Percentiles rank a stretch among this genome's conserved stretches.
These are phyloP conservation scores for Athene noctua DNA, from an alignment of 2,113 vertebrate species.

Conservation along the genomic window DNA sequence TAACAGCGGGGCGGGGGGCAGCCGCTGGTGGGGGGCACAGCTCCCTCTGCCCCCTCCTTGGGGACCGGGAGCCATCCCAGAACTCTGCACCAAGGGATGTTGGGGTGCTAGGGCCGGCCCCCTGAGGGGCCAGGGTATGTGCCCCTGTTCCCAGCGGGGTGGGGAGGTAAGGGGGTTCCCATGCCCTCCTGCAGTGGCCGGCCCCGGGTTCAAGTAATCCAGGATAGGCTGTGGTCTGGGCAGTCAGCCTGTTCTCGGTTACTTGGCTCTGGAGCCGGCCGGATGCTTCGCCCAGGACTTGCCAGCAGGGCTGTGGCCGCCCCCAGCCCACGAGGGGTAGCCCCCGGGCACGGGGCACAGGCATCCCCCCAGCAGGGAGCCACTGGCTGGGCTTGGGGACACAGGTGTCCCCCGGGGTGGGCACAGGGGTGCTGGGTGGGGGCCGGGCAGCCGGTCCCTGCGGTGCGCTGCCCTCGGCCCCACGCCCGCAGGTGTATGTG, in stretches of 20 bases:
- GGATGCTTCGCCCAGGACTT: not conserved
- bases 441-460: rapidly evolving
- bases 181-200: constrained; percentile 50
- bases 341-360: rapidly evolving
- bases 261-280: constrained; percentile 90
- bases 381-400: rapidly evolving
- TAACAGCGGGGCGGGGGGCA: constrained; percentile 37
- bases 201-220: constrained; percentile 98
- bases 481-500: constrained; percentile 85
- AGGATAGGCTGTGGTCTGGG: constrained; percentile 94
- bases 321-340: rapidly evolving
- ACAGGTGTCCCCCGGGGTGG: not conserved
- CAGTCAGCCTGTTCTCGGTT: constrained; percentile 92
- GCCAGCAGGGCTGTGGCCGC: rapidly evolving
- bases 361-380: not conserved
- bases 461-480: not conserved
- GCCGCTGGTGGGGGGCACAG: not conserved
- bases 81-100: rapidly evolving
- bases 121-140: rapidly evolving
- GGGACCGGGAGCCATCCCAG: rapidly evolving
- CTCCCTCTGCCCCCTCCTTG: rapidly evolving
- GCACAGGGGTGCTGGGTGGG: rapidly evolving
- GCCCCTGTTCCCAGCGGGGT: not conserved
- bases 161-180: not conserved
- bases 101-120: not conserved